Percentiles rank a stretch among this genome's conserved stretches.
phyloP scores from a whole-genome alignment of 2,888 invertebrate genomes.

The Eugnorisma glareosa region DNA sequence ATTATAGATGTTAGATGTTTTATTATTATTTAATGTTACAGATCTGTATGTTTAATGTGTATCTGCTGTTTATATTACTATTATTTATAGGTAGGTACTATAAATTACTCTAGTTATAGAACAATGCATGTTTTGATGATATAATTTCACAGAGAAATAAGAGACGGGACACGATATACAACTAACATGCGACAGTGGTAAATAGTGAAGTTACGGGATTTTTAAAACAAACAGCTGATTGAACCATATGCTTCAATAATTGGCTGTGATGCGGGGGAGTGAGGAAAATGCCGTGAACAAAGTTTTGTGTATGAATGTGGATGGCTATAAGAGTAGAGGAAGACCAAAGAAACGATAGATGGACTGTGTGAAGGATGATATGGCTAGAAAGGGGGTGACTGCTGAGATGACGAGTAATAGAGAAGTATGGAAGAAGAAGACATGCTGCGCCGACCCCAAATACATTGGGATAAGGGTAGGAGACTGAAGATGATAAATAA shows the following conservation, averaged over 20 bases:
- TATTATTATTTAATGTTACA: too few relatives aligned
- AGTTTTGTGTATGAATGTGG: neutral
- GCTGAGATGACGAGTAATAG: neutral
- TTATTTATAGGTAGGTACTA: slow-evolving; percentile 4
- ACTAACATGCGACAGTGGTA: neutral
- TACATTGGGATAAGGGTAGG: neutral
- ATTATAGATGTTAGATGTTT: too few relatives aligned
- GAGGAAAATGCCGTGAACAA: too few relatives aligned
- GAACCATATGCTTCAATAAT: neutral
- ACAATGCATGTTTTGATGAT: slow-evolving; percentile 50
- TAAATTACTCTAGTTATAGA: slow-evolving; percentile 3
- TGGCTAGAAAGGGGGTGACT: neutral
- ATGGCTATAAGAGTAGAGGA: neutral
- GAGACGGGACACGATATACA: slow-evolving; percentile 8
- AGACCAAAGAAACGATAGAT: neutral
- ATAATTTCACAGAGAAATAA: slow-evolving; percentile 44
- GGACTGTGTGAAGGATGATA: neutral
- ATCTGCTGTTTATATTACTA: neutral
- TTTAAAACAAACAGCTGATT: neutral
- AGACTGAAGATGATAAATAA: neutral
- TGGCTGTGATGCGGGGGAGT: neutral
- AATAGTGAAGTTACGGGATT: neutral
- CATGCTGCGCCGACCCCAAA: neutral
- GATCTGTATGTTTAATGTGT: neutral
- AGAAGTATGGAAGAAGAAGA: neutral